phyloP scores from a whole-genome alignment of 2,888 invertebrate genomes.

The Synergus laeviventris region DNA sequence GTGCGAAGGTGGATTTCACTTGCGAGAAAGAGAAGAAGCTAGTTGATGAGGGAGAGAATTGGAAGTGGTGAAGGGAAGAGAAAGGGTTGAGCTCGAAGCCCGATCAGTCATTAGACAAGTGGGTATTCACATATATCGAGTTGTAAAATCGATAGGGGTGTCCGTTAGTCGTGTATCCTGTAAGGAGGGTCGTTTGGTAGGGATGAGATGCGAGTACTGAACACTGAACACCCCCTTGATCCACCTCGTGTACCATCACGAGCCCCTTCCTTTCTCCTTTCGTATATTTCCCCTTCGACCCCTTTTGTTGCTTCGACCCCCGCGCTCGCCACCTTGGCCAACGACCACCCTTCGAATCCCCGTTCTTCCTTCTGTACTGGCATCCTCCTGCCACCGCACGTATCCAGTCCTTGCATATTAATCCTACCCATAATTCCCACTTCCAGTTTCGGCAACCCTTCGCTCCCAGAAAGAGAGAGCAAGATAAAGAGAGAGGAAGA shows the following conservation, averaged over 20 bases:
- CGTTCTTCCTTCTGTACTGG: slow-evolving; percentile 57
- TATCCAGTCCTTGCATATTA: slow-evolving; percentile 77
- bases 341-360: slow-evolving; percentile 57
- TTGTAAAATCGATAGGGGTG: slow-evolving; percentile 77
- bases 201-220: slow-evolving; percentile 69
- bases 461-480: slow-evolving; percentile 65
- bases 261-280: slow-evolving; percentile 56
- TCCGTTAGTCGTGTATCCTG: slow-evolving; percentile 75
- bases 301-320: slow-evolving; percentile 74
- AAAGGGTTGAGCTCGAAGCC: slow-evolving; percentile 74
- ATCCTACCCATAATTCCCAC: slow-evolving; percentile 77
- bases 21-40: slow-evolving; percentile 7
- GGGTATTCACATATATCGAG: slow-evolving; percentile 76
- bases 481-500: slow-evolving; percentile 46
- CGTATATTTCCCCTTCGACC: slow-evolving; percentile 72
- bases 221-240: slow-evolving; percentile 58
- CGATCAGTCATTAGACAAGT: slow-evolving; percentile 77
- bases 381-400: slow-evolving; percentile 72
- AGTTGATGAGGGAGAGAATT: slow-evolving; percentile 48
- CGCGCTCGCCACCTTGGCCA: slow-evolving; percentile 59
- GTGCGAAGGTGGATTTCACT: background rate
- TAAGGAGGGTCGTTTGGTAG: slow-evolving; percentile 68
- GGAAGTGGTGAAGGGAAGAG: slow-evolving; percentile 53
- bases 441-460: slow-evolving; percentile 76
- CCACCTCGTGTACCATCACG: slow-evolving; percentile 56